Evolutionary conservation across 2,797 vertebrate genomes (phyloP), one percentile per base, ranked within the genome.

Genomic region (Emys orbicularis): DNA sequence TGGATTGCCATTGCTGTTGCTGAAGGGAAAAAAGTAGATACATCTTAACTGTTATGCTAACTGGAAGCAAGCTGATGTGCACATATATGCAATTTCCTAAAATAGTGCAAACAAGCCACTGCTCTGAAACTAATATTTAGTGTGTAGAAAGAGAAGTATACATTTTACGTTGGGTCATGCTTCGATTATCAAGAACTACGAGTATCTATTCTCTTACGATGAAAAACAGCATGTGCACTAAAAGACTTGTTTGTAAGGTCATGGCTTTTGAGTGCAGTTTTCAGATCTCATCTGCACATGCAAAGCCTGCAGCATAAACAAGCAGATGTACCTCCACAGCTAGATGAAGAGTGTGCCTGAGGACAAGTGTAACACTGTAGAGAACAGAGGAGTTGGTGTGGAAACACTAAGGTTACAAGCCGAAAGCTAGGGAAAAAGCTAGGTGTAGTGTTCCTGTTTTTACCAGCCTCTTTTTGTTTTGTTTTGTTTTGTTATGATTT

Each of bases 321-420:
- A 92, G 82, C 86, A 90, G 84, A 44, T 89, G 88, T 83, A 80
- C 72, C 83, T 96, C 90, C 83, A 50, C 61, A 89, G 65, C 89
- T 92, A 97, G 92, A 95, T 90, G 90, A 94, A 89, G 76, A 82
- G 53, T 96, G 87, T 92, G 95, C 97, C 95, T 92, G 56, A 86
- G 94, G 96, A 96, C 83, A 87, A 91, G 85, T 82, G 23, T 79
- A 94, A 68, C 90, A 92, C 91, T 84, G 94, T 91, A 89, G 82
- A 95, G 93, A 96, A 72, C 90, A 96, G 83, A 83, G 93, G 94
- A 91, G 90, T 95, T 96, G 85, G 76, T 96, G 90, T 93, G 96
- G 94, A 95, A 97, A 92, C 93, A 90, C 86, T 93, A 0, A 92
- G 87, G 92, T 96, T 96, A 91, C 93, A 97, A 96, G 95, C 74